Evolutionary conservation across 1,140 invertebrate genomes (phyloP).

Genomic region (Chrysopa pallens): DNA sequence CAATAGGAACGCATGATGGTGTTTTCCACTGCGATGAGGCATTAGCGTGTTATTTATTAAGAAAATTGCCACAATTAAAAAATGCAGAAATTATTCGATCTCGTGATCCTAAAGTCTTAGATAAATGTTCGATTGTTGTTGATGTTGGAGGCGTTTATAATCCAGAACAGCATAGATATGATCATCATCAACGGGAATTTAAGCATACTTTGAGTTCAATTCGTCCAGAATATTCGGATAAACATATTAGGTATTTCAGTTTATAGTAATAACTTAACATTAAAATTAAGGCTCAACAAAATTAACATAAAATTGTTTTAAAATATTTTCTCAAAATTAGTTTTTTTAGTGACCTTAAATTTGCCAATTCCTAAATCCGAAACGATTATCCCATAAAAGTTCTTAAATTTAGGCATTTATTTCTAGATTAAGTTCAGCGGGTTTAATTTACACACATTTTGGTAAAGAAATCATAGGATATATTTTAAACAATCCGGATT

Average conservation of each 20-base stretch:
- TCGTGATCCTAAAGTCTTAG: constrained; percentile 36
- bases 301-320: too few relatives aligned
- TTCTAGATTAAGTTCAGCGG: constrained; percentile 84
- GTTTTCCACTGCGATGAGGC: constrained; percentile 94
- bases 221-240: constrained; percentile 28
- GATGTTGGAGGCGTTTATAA: constrained; percentile 91
- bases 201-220: constrained; percentile 34
- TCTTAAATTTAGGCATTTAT: constrained; percentile 5
- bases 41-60: constrained; percentile 82
- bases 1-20: constrained; percentile 64
- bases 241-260: constrained; percentile 5
- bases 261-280: neutral
- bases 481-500: constrained; percentile 20
- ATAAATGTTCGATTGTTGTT: constrained; percentile 83
- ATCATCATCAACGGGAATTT: constrained; percentile 84
- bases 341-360: too few relatives aligned
- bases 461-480: constrained; percentile 62
- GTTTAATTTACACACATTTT: constrained; percentile 83
- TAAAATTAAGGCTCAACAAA: too few relatives aligned
- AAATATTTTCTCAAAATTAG: too few relatives aligned
- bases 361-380: too few relatives aligned
- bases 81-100: constrained; percentile 69
- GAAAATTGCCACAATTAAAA: constrained; percentile 59
- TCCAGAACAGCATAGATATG: constrained; percentile 57
- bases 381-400: too few relatives aligned